Percentiles rank a stretch among this genome's conserved stretches.
Conservation (phyloP, 2,888 invertebrate genomes). For the Lamproptera curius region DNA sequence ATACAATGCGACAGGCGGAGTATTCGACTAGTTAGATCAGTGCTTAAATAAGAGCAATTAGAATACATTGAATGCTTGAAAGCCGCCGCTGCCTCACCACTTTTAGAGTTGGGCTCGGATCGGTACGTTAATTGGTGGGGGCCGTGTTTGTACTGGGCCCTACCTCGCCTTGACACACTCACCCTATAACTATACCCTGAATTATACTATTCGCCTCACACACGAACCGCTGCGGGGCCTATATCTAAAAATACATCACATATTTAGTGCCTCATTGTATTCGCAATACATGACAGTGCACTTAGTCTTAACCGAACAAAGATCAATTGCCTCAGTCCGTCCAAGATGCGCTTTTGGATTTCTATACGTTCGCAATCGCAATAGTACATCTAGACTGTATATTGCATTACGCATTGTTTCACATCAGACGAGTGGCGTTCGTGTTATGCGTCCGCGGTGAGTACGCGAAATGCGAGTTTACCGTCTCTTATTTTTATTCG, state of each 20-base stretch:
- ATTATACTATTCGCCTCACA: slow-evolving; percentile 15
- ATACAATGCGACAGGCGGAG: slow-evolving; percentile 29
- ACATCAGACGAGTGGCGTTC: slow-evolving; percentile 64
- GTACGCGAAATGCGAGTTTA: slow-evolving; percentile 56
- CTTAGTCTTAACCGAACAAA: slow-evolving; percentile 56
- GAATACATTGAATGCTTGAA: slow-evolving; percentile 45
- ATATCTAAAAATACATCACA: slow-evolving; percentile 26
- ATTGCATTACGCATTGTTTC: slow-evolving; percentile 69
- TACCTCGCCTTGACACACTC: slow-evolving; percentile 24
- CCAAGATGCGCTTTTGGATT: slow-evolving; percentile 47
- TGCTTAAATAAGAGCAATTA: slow-evolving; percentile 52
- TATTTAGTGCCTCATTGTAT: slow-evolving; percentile 38
- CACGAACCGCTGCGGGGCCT: slow-evolving; percentile 12
- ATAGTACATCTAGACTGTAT: slow-evolving; percentile 48
- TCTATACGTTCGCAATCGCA: slow-evolving; percentile 65
- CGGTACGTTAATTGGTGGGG: slow-evolving; percentile 64
- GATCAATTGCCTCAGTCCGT: slow-evolving; percentile 52
- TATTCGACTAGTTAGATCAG: slow-evolving; percentile 44
- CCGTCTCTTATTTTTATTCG: slow-evolving; percentile 49
- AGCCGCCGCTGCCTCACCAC: slow-evolving; percentile 50
- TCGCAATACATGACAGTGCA: slow-evolving; percentile 60
- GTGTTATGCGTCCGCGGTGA: too few species aligned
- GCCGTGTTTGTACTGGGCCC: slow-evolving; percentile 45
- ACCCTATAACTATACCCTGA: slow-evolving; percentile 14
- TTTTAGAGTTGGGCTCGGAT: slow-evolving; percentile 51